phyloP scores from a whole-genome alignment of 2,113 vertebrate genomes.

The Pipa parva region DNA sequence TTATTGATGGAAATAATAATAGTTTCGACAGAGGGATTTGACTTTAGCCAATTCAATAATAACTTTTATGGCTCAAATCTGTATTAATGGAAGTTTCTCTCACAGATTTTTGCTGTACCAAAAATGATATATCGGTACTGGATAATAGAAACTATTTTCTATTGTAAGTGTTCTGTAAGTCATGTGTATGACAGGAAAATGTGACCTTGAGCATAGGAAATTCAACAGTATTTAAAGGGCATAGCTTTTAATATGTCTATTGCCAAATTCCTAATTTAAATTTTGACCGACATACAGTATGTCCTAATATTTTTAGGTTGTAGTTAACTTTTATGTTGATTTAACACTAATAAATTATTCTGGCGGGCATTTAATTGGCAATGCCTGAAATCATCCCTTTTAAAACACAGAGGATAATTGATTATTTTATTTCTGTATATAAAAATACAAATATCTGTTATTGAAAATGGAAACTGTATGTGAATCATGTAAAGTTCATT shows the following conservation, averaged over 20 bases:
- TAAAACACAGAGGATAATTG: conserved; percentile 1
- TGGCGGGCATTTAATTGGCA: conserved; percentile 23
- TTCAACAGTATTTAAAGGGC: not conserved
- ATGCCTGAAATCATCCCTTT: conserved; percentile 21
- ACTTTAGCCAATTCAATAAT: not conserved
- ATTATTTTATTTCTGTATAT: conserved; percentile 19
- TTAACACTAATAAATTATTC: conserved; percentile 6
- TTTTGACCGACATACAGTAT: not conserved
- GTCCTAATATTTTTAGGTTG: not conserved
- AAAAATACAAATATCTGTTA: conserved; percentile 4
- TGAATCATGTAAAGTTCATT: not conserved
- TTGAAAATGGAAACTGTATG: not conserved
- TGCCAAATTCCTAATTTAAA: not conserved
- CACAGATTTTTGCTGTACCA: not conserved
- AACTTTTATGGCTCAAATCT: not conserved
- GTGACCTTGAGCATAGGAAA: conserved; percentile 9
- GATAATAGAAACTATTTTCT: conserved; percentile 2
- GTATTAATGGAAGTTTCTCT: not conserved
- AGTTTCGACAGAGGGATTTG: too few relatives aligned
- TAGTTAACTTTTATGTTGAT: not conserved
- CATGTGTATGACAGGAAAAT: not conserved
- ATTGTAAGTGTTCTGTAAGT: not conserved
- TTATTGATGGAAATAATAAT: too few relatives aligned
- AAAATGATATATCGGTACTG: not conserved
- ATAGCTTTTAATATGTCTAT: conserved; percentile 7